These are phyloP conservation scores for Myripristis jacobus DNA, from an alignment of 2,797 vertebrate species.

Conservation along the genomic window DNA sequence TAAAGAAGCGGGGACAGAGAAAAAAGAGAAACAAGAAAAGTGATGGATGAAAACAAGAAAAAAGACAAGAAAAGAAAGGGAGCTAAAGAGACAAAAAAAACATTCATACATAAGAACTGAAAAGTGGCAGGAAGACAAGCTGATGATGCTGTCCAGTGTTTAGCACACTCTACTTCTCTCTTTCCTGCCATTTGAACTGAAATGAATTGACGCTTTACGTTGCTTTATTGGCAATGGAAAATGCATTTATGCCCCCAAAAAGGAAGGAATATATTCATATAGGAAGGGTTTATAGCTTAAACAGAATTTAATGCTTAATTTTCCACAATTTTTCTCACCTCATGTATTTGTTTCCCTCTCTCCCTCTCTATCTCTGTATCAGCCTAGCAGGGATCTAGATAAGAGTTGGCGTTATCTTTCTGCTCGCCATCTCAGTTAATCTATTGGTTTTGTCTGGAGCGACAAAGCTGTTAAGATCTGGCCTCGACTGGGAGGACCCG, in stretches of 20 bases:
- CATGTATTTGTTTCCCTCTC: background rate
- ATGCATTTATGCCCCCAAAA: no score
- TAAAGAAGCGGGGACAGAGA: background rate
- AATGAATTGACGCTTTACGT: no score
- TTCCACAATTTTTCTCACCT: no score
- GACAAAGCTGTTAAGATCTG: conserved; percentile 39
- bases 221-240: no score
- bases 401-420: conserved; percentile 41
- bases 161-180: background rate
- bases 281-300: no score
- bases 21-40: background rate
- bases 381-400: conserved; percentile 41
- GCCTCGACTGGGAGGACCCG: conserved; percentile 17
- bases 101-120: background rate
- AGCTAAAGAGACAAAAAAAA: no score
- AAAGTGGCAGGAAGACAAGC: background rate
- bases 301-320: no score
- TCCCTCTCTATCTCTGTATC: conserved; percentile 12
- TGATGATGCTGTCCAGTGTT: background rate
- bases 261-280: no score
- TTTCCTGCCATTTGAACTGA: no score
- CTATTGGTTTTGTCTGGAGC: conserved; percentile 51
- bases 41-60: no score
- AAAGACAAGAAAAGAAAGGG: background rate
- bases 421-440: conserved; percentile 42